Evolutionary conservation across 2,888 invertebrate species (phyloP).

Genomic region (Caradrina kadenii): DNA sequence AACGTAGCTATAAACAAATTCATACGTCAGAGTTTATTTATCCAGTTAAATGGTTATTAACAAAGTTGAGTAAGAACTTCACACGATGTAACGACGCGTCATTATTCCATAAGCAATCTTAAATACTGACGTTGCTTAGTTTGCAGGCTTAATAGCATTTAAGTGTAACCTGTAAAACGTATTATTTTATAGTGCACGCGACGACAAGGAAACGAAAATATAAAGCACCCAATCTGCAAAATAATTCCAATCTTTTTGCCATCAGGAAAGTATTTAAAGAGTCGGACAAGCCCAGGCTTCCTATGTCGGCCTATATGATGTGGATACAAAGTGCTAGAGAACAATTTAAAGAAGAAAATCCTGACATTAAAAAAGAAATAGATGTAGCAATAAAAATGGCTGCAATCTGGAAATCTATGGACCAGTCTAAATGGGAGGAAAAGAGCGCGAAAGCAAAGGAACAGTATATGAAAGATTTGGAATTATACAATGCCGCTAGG

Average conservation of each 20-base stretch:
- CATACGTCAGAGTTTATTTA: neutral
- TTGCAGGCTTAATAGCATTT: neutral
- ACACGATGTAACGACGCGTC: neutral
- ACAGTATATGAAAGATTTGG: constrained; percentile 96
- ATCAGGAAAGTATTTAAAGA: constrained; percentile 90
- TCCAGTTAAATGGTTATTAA: neutral
- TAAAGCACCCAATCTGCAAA: neutral
- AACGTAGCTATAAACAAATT: too few species aligned
- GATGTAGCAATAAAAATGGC: constrained; percentile 98
- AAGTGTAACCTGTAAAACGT: neutral
- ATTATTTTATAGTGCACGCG: constrained; percentile 10
- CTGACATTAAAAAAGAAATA: constrained; percentile 96
- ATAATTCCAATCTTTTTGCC: constrained; percentile 57
- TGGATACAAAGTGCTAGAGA: constrained; percentile 98
- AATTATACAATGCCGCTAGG: constrained; percentile 96
- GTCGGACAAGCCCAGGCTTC: constrained; percentile 97
- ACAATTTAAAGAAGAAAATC: constrained; percentile 96
- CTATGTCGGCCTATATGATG: constrained; percentile 97
- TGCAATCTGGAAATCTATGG: constrained; percentile 97
- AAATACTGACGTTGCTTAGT: neutral
- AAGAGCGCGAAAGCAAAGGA: constrained; percentile 97
- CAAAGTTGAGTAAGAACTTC: neutral
- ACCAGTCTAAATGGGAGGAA: constrained; percentile 97
- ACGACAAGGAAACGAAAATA: constrained; percentile 2
- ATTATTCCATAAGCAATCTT: neutral